These are phyloP conservation scores for Desoria tigrina DNA, from an alignment of 2,888 invertebrate genomes.

Conservation along the genomic window DNA sequence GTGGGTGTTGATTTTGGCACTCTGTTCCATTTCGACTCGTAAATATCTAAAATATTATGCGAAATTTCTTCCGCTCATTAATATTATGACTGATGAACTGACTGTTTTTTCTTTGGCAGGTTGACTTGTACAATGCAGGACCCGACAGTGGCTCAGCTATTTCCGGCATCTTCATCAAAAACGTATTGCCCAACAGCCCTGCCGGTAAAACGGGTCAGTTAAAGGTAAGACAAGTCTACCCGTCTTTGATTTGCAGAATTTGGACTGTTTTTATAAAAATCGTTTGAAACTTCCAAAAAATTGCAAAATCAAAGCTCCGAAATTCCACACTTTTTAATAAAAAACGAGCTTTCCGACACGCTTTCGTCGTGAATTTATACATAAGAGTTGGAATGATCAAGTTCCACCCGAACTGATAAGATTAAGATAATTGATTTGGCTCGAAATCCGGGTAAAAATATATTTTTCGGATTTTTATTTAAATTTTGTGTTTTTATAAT, in stretches of 20 bases:
- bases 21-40: too few relatives aligned
- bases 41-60: too few relatives aligned
- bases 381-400: too few relatives aligned
- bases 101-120: slow-evolving; percentile 59
- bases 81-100: neutral
- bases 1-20: slow-evolving; percentile 13
- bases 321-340: too few relatives aligned
- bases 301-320: too few relatives aligned
- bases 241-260: neutral
- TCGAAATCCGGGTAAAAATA: too few relatives aligned
- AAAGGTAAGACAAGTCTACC: slow-evolving; percentile 63
- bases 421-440: too few relatives aligned
- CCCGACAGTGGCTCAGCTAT: slow-evolving; percentile 71
- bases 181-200: slow-evolving; percentile 86
- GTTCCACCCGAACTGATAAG: too few relatives aligned
- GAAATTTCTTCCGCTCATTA: too few relatives aligned
- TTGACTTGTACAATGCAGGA: slow-evolving; percentile 71
- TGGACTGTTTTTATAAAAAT: neutral
- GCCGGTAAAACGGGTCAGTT: slow-evolving; percentile 86
- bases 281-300: too few relatives aligned
- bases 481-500: neutral
- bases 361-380: too few relatives aligned
- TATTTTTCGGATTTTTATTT: slow-evolving; percentile 1
- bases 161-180: slow-evolving; percentile 96
- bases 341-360: too few relatives aligned